These are phyloP conservation scores for Spatulosminthurus flaviceps DNA, from an alignment of 2,888 invertebrate genomes.

Conservation along the genomic window DNA sequence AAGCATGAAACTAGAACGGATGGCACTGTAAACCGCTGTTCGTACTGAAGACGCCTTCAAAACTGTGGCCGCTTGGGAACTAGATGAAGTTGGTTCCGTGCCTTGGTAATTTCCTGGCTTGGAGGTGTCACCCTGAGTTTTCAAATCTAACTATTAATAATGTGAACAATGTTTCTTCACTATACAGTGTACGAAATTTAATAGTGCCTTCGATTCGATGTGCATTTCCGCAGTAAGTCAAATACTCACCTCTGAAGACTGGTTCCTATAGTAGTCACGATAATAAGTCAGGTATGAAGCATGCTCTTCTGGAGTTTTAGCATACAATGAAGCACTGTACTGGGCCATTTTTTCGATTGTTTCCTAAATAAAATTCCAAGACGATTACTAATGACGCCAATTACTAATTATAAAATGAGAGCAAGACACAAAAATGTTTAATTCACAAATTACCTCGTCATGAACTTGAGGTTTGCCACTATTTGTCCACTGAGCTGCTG, in stretches of 20 bases:
- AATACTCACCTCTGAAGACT: conserved; percentile 48
- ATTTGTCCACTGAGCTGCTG: conserved; percentile 68
- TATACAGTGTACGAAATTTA: too few species aligned
- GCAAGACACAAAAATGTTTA: too few species aligned
- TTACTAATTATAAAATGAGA: too few species aligned
- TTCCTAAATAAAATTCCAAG: too few species aligned
- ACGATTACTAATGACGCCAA: too few species aligned
- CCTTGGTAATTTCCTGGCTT: conserved; percentile 33
- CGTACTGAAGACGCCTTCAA: conserved; percentile 61
- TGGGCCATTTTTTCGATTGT: conserved; percentile 80
- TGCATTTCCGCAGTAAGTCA: too few species aligned
- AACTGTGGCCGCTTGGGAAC: conserved; percentile 36
- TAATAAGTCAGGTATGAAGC: conserved; percentile 77
- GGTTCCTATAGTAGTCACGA: conserved; percentile 76
- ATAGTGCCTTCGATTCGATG: too few species aligned
- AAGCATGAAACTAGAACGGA: conserved; percentile 61
- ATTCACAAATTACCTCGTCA: conserved; percentile 33
- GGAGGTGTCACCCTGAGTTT: conserved; percentile 13
- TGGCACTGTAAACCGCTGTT: conserved; percentile 63
- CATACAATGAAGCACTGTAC: conserved; percentile 79
- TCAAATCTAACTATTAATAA: background rate
- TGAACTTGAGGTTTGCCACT: conserved; percentile 39
- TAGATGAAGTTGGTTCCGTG: conserved; percentile 6
- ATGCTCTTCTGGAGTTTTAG: conserved; percentile 76
- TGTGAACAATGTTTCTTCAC: too few species aligned